Conservation (phyloP, 2,888 invertebrate genomes). For the Chironomus riparius region DNA sequence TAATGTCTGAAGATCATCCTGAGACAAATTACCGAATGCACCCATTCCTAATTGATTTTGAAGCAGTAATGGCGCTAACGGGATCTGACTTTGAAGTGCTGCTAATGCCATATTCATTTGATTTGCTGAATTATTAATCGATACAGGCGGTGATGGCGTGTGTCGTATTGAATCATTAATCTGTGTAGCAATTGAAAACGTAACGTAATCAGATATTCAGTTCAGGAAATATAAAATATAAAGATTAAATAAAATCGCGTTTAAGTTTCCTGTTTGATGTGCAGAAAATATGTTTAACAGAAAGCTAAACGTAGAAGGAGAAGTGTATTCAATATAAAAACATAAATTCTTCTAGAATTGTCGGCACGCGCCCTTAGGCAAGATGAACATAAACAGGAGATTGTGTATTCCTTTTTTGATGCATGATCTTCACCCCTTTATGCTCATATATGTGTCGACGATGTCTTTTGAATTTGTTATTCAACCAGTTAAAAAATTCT, state of each 20-base stretch:
- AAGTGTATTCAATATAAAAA: constrained; percentile 16
- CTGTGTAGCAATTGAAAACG: constrained; percentile 14
- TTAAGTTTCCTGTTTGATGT: constrained; percentile 17
- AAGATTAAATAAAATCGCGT: constrained; percentile 22
- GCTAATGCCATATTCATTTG: constrained; percentile 31
- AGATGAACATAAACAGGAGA: not conserved
- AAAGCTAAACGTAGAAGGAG: not conserved
- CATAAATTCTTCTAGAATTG: constrained; percentile 1
- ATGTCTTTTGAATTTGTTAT: not conserved
- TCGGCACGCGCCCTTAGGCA: constrained; percentile 25
- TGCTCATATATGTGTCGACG: no score
- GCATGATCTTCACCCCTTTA: constrained; percentile 13
- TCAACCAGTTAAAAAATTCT: constrained; percentile 21
- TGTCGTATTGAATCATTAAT: constrained; percentile 29
- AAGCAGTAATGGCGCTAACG: constrained; percentile 35
- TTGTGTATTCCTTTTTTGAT: not conserved
- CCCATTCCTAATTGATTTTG: constrained; percentile 35
- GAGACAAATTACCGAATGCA: constrained; percentile 34
- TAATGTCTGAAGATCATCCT: constrained; percentile 31
- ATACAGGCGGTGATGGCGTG: constrained; percentile 28
- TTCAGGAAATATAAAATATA: not conserved
- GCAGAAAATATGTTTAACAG: not conserved
- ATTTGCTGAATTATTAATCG: constrained; percentile 33
- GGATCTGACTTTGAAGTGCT: constrained; percentile 34
- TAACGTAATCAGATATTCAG: not conserved